Conservation (phyloP, 2,888 invertebrate genomes). For the Ferdinandea cuprea region DNA sequence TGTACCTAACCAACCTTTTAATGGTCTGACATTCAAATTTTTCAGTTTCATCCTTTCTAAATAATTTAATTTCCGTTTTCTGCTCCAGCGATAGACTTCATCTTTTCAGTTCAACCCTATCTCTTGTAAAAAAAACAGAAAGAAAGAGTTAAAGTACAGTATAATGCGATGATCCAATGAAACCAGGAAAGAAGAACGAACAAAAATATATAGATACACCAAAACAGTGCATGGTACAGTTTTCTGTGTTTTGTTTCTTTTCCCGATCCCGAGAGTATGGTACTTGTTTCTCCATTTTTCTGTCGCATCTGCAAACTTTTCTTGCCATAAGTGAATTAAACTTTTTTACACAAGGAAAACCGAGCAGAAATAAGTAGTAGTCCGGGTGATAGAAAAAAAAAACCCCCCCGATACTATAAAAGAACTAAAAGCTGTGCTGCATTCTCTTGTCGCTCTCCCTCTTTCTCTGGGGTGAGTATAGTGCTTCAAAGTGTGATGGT, state of each 20-base stretch:
- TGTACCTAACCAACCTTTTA: too few relatives aligned
- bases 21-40: too few relatives aligned
- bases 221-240: not conserved
- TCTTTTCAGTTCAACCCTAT: not conserved
- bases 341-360: slow-evolving; percentile 52
- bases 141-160: not conserved
- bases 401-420: too few relatives aligned
- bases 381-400: slow-evolving; percentile 16
- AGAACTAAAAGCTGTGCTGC: not conserved
- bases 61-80: too few relatives aligned
- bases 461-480: not conserved
- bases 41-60: too few relatives aligned
- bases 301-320: slow-evolving; percentile 54
- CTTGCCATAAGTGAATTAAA: slow-evolving; percentile 62
- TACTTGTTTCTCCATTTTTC: slow-evolving; percentile 29
- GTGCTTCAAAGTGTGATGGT: slow-evolving; percentile 9
- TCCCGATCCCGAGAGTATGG: not conserved
- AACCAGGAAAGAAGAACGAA: not conserved
- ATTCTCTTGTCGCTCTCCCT: not conserved
- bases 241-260: too few relatives aligned
- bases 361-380: slow-evolving; percentile 52
- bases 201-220: not conserved
- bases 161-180: not conserved
- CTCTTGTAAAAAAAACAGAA: too few relatives aligned
- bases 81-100: not conserved